Conservation (phyloP, 2,888 invertebrate species). For the Idaea straminata region DNA sequence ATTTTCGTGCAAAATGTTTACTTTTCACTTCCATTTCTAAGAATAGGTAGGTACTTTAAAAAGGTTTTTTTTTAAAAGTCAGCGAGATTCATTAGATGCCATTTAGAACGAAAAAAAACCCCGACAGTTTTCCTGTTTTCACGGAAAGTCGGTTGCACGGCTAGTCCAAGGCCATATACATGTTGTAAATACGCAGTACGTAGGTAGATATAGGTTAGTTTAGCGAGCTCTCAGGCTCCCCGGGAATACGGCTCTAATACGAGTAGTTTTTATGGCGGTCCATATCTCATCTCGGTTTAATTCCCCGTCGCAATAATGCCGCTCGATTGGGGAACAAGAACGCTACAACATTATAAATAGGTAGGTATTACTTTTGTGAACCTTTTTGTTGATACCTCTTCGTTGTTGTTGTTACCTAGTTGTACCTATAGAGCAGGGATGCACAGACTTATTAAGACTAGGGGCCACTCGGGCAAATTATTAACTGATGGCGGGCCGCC, state of each 20-base stretch:
- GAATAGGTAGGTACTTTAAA: neutral
- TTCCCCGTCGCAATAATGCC: constrained; percentile 16
- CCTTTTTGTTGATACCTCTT: neutral
- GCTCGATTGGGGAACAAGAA: constrained; percentile 5
- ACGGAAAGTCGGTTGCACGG: neutral
- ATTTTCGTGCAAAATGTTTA: neutral
- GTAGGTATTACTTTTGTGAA: neutral
- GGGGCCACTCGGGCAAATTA: no score
- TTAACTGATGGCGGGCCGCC: no score
- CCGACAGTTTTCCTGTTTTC: neutral
- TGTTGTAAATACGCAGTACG: constrained; percentile 18
- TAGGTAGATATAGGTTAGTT: constrained; percentile 12
- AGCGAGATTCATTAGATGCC: neutral
- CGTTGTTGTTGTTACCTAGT: no score
- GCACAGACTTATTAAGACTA: no score
- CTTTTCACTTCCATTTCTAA: neutral
- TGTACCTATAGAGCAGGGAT: no score
- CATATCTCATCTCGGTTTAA: constrained; percentile 25
- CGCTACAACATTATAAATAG: neutral
- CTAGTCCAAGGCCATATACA: constrained; percentile 12
- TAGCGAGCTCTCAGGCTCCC: constrained; percentile 22
- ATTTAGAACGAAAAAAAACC: neutral
- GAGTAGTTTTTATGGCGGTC: constrained; percentile 27
- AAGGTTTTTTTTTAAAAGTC: neutral
- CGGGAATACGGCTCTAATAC: constrained; percentile 27